Evolutionary conservation across 2,888 invertebrate species (phyloP).

Genomic region (Lysandra bellargus): DNA sequence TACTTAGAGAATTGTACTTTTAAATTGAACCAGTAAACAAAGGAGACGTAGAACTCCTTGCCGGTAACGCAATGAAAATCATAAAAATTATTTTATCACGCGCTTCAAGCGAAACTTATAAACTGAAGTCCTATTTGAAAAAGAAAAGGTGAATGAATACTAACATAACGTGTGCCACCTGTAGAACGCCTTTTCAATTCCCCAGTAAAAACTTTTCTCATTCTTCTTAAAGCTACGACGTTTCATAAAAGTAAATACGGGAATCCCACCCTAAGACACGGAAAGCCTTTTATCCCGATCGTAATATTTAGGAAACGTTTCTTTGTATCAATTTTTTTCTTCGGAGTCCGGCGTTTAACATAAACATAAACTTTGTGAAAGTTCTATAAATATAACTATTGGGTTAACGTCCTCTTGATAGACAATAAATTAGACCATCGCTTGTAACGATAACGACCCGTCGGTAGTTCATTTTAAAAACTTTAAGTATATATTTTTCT

Average conservation of each 20-base stretch:
- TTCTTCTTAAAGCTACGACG: not conserved
- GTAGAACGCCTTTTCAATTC: slow-evolving; percentile 24
- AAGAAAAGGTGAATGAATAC: slow-evolving; percentile 7
- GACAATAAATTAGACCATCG: not conserved
- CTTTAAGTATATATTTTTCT: not conserved
- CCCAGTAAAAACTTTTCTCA: slow-evolving; percentile 14
- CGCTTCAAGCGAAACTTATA: not conserved
- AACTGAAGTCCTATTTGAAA: slow-evolving; percentile 4
- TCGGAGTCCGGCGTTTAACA: not conserved
- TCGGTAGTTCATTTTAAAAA: not conserved
- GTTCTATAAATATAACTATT: slow-evolving; percentile 16
- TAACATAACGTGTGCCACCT: slow-evolving; percentile 12
- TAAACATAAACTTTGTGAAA: not conserved
- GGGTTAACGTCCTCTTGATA: slow-evolving; percentile 5
- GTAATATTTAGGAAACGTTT: not conserved
- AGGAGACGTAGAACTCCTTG: not conserved
- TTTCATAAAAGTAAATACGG: slow-evolving; percentile 10
- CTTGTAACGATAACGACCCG: not conserved
- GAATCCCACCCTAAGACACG: not conserved
- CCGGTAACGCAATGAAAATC: not conserved
- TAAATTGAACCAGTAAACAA: not conserved
- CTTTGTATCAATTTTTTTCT: not conserved
- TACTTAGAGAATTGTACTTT: not conserved
- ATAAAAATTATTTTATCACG: not conserved
- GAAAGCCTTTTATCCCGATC: not conserved